A percentile compares a stretch with the other conserved stretches of the same genome.
These are phyloP conservation scores for Coregonus sp. DNA, from an alignment of 2,797 vertebrate species.

Conservation along the genomic window DNA sequence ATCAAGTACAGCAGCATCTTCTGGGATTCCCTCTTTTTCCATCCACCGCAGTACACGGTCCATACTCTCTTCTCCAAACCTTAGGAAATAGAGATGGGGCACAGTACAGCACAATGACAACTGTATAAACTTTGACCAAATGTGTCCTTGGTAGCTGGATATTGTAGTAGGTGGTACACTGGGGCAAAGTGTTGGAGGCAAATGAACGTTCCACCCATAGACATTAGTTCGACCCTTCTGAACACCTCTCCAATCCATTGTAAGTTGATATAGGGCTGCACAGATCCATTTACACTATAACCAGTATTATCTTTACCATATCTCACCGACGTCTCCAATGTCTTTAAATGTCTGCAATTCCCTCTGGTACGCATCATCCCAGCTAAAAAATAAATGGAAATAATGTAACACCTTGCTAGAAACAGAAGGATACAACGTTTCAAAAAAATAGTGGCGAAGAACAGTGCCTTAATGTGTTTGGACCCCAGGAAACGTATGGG, in stretches of 20 bases:
- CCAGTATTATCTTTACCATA: constrained; percentile 81
- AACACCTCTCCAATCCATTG: too few species aligned
- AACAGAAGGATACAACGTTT: background rate
- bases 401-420: background rate
- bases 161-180: background rate
- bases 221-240: too few species aligned
- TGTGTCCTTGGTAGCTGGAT: background rate
- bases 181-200: too few species aligned
- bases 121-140: background rate
- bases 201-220: too few species aligned
- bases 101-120: background rate
- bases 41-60: constrained; percentile 86
- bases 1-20: constrained; percentile 85
- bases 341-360: constrained; percentile 87
- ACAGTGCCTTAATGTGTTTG: background rate
- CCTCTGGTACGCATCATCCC: constrained; percentile 87
- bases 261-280: background rate
- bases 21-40: constrained; percentile 76
- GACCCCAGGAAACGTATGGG: too few species aligned
- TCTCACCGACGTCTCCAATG: constrained; percentile 88
- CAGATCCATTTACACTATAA: background rate
- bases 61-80: constrained; percentile 98
- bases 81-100: constrained; percentile 47
- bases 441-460: background rate
- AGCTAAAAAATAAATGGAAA: constrained; percentile 72